Percentiles rank a stretch among this genome's conserved stretches.
These are phyloP conservation scores for Calephelis perditalis DNA, from an alignment of 2,888 invertebrate genomes.

Conservation along the genomic window DNA sequence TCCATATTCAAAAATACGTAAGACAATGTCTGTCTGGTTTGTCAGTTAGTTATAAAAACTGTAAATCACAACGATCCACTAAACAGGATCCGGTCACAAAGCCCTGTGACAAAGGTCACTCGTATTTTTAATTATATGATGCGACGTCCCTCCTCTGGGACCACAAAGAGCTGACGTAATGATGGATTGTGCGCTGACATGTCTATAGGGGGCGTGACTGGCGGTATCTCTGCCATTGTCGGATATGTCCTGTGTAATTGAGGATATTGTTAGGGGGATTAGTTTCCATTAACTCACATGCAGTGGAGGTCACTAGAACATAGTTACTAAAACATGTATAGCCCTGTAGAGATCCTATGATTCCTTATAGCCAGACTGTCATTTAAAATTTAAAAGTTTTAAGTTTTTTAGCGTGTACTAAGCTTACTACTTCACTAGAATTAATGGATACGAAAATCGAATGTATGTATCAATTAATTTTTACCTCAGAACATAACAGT, in stretches of 20 bases:
- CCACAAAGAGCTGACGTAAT: constrained; percentile 18
- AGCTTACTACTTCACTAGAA: no score
- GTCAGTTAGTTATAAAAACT: neutral
- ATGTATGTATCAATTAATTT: no score
- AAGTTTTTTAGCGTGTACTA: no score
- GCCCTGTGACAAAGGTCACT: constrained; percentile 16
- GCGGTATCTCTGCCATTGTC: constrained; percentile 7
- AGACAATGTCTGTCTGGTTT: neutral
- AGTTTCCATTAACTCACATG: neutral
- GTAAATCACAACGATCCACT: neutral
- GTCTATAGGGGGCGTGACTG: constrained; percentile 18
- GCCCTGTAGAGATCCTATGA: no score
- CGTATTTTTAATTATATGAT: constrained; percentile 22
- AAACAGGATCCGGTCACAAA: neutral
- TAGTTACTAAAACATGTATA: no score
- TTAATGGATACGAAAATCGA: no score
- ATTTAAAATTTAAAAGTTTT: no score
- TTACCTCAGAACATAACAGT: no score
- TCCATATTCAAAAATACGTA: neutral
- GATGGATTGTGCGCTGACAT: constrained; percentile 19
- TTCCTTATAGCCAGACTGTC: no score
- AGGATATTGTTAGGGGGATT: constrained; percentile 5
- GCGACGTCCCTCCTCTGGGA: constrained; percentile 17
- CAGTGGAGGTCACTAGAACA: no score
- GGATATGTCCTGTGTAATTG: constrained; percentile 11